Percentiles rank a stretch among this genome's conserved stretches.
phyloP scores from a whole-genome alignment of 2,113 vertebrate genomes.

The Dicrurus megarhynchus region DNA sequence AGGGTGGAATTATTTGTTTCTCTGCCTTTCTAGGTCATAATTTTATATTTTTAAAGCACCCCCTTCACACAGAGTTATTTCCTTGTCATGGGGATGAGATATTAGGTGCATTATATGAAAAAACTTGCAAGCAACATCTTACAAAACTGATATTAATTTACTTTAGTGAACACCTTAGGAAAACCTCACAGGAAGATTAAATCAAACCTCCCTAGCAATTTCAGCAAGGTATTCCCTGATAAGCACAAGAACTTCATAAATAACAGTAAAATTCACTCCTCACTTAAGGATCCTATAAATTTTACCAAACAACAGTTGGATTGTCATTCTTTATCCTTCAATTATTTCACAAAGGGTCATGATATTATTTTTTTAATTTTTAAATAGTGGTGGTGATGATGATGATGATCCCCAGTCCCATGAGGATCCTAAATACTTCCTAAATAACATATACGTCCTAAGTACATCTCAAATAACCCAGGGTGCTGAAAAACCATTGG shows the following conservation, averaged over 20 bases:
- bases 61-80: not conserved
- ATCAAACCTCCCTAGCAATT: not conserved
- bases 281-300: not conserved
- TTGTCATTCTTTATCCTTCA: not conserved
- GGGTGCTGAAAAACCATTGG: not conserved
- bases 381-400: not conserved
- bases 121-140: not conserved
- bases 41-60: not conserved
- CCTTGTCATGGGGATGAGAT: not conserved
- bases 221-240: not conserved
- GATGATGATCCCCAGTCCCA: not conserved
- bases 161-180: not conserved
- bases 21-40: not conserved
- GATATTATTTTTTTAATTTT: not conserved
- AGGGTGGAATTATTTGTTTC: not conserved
- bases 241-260: not conserved
- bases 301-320: not conserved
- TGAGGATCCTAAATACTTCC: too few relatives aligned
- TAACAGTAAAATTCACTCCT: not conserved
- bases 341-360: not conserved
- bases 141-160: not conserved
- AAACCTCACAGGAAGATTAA: not conserved
- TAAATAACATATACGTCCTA: too few relatives aligned
- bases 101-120: not conserved
- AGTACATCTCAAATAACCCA: not conserved